Percentiles rank a stretch among this genome's conserved stretches.
phyloP scores from a whole-genome alignment of 1,140 invertebrate species.

The Lepidurus arcticus region DNA sequence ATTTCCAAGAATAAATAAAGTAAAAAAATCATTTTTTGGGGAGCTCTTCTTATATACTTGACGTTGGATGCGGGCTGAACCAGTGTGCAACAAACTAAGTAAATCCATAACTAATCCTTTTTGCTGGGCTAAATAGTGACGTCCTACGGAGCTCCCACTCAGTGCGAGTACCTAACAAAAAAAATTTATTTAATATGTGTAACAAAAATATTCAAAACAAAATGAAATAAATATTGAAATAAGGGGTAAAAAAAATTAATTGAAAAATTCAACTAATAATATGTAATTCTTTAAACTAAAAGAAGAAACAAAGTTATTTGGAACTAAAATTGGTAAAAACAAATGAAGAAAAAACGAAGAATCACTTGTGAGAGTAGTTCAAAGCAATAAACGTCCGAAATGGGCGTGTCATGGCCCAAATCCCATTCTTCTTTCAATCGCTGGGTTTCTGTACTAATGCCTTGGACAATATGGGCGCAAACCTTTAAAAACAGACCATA shows the following conservation, averaged over 20 bases:
- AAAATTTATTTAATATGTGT: neutral
- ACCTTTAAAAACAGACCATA: constrained; percentile 50
- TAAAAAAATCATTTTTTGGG: neutral
- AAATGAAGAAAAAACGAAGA: neutral
- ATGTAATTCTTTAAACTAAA: neutral
- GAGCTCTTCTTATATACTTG: constrained; percentile 55
- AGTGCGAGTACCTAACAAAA: constrained; percentile 65
- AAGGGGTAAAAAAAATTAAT: neutral
- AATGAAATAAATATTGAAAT: neutral
- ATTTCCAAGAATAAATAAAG: constrained; percentile 23
- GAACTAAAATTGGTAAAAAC: neutral
- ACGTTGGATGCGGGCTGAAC: constrained; percentile 86
- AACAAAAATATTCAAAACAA: neutral
- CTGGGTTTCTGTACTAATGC: constrained; percentile 79
- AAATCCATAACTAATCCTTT: constrained; percentile 75
- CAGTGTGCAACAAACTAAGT: constrained; percentile 81
- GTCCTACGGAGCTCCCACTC: constrained; percentile 85
- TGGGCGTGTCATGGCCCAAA: constrained; percentile 43
- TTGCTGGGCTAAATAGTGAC: constrained; percentile 84
- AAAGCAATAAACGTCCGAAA: constrained; percentile 88
- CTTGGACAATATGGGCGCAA: constrained; percentile 86
- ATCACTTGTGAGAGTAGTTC: constrained; percentile 83
- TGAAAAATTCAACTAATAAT: neutral
- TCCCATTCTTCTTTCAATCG: constrained; percentile 87
- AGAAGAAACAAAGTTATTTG: neutral